These are phyloP conservation scores for Catonia carolina DNA, from an alignment of 2,888 invertebrate genomes.

Conservation along the genomic window DNA sequence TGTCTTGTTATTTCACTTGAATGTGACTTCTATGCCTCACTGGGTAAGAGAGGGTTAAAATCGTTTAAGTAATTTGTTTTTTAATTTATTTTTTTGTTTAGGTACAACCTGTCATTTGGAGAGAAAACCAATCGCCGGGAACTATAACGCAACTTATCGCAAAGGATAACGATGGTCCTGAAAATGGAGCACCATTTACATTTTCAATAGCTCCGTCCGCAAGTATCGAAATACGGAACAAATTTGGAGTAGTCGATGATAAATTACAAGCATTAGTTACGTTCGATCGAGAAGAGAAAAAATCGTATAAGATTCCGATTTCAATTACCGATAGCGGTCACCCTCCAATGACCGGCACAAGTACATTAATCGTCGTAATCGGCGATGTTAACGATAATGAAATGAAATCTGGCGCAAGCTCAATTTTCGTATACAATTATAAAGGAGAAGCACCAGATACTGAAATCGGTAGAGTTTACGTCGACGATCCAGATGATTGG, in stretches of 20 bases:
- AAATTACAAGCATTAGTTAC: slow-evolving; percentile 62
- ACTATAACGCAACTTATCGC: slow-evolving; percentile 60
- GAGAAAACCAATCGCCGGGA: slow-evolving; percentile 67
- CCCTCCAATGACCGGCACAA: slow-evolving; percentile 66
- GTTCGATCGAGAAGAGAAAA: slow-evolving; percentile 83
- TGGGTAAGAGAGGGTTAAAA: no score
- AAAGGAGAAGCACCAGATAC: slow-evolving; percentile 75
- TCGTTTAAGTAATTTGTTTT: no score
- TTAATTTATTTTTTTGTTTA: slow-evolving; percentile 38
- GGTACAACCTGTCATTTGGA: slow-evolving; percentile 76
- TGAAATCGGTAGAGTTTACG: slow-evolving; percentile 86
- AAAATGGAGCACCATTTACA: slow-evolving; percentile 81
- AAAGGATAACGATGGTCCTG: slow-evolving; percentile 70
- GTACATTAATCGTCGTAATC: slow-evolving; percentile 80
- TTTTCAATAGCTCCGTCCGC: slow-evolving; percentile 61
- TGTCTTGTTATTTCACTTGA: no score
- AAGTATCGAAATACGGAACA: slow-evolving; percentile 58
- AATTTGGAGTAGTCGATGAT: slow-evolving; percentile 63
- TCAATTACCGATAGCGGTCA: slow-evolving; percentile 80
- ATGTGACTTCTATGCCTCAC: no score
- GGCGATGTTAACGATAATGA: slow-evolving; percentile 92
- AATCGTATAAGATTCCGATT: slow-evolving; percentile 83
- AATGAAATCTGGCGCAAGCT: slow-evolving; percentile 80
- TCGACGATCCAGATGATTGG: slow-evolving; percentile 95
- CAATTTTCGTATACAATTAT: slow-evolving; percentile 92